Evolutionary conservation across 2,113 vertebrate genomes (phyloP).

Genomic region (Microcebus jonahi): DNA sequence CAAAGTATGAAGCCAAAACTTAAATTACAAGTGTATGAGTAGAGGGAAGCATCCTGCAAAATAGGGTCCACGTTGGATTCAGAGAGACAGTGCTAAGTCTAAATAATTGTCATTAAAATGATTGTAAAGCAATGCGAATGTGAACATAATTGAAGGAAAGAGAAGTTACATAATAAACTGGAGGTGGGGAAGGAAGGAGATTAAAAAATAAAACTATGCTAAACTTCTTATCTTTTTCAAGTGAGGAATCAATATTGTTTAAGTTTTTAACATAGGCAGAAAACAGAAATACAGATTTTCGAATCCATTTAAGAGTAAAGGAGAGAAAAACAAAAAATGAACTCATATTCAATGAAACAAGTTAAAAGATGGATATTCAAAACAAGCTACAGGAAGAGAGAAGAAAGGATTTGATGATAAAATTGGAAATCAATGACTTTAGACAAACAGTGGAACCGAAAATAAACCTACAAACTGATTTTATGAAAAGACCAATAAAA

Average conservation of each 20-base stretch:
- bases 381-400: background rate
- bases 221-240: background rate
- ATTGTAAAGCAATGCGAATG: background rate
- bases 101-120: background rate
- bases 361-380: background rate
- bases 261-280: background rate
- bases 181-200: background rate
- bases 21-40: background rate
- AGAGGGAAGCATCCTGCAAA: background rate
- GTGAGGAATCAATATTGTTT: background rate
- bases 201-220: background rate
- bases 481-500: background rate
- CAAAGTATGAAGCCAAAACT: background rate
- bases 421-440: background rate
- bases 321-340: background rate
- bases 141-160: background rate
- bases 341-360: background rate
- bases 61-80: background rate
- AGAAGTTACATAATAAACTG: background rate
- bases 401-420: background rate
- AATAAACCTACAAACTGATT: background rate
- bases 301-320: constrained; percentile 7
- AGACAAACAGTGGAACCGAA: background rate
- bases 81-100: background rate
- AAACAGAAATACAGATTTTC: background rate